Percentiles rank a stretch among this genome's conserved stretches.
Evolutionary conservation across 2,888 invertebrate genomes (phyloP).

Genomic region (Ctenicera cuprea): DNA sequence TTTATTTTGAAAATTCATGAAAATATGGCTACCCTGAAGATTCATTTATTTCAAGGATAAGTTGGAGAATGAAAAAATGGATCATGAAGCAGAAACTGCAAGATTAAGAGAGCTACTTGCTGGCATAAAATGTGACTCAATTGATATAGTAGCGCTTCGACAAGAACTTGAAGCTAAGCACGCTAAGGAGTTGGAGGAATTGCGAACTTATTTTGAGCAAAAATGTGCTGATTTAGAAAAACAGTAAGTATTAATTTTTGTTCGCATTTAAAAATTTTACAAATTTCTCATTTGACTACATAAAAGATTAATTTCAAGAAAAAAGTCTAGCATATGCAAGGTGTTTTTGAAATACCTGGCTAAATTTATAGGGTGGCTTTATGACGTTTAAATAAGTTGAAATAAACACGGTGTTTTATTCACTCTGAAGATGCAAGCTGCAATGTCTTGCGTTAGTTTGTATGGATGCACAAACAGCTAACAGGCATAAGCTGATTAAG

Average conservation of each 20-base stretch:
- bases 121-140: conserved; percentile 76
- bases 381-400: no score
- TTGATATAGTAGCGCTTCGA: conserved; percentile 75
- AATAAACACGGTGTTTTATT: no score
- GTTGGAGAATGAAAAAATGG: conserved; percentile 77
- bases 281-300: conserved; percentile 9
- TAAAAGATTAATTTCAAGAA: not conserved
- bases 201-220: conserved; percentile 86
- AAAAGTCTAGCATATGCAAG: no score
- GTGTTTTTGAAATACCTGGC: no score
- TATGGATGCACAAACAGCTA: no score
- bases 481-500: no score
- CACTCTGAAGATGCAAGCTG: no score
- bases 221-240: conserved; percentile 88
- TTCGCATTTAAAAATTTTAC: conserved; percentile 49
- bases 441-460: no score
- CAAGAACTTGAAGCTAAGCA: conserved; percentile 80
- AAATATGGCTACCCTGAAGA: no score
- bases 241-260: conserved; percentile 76
- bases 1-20: no score
- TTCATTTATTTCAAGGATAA: conserved; percentile 67
- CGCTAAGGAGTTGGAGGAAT: conserved; percentile 85
- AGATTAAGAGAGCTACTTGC: conserved; percentile 75
- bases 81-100: conserved; percentile 75
- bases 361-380: no score